Conservation (phyloP, 1,140 invertebrate species). For the Pseudachorutes palmiensis region DNA sequence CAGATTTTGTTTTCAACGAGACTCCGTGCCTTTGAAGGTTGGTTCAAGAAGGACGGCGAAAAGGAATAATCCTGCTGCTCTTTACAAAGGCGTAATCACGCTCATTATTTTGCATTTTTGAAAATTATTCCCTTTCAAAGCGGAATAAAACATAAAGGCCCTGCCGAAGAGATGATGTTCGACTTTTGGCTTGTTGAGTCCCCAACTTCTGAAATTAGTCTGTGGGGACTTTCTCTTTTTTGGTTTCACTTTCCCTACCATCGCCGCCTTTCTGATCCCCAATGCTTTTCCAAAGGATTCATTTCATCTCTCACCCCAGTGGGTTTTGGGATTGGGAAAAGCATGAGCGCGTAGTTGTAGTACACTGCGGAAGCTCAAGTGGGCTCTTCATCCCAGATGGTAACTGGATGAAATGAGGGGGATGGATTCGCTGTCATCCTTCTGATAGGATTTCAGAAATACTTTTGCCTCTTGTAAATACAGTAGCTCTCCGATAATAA, state of each 20-base stretch:
- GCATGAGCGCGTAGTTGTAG: no score
- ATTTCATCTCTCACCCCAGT: not conserved
- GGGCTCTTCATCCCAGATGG: not conserved
- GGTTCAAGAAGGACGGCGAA: not conserved
- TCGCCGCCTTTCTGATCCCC: no score
- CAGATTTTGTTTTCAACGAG: constrained; percentile 13
- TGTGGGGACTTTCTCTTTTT: not conserved
- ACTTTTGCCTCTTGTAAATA: not conserved
- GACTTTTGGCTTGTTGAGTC: not conserved
- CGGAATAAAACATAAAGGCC: no score
- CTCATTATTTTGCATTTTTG: not conserved
- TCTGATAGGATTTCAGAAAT: not conserved
- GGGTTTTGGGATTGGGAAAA: not conserved
- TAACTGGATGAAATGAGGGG: not conserved
- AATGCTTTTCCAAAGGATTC: not conserved
- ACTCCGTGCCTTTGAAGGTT: not conserved
- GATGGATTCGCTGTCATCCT: not conserved
- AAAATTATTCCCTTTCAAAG: no score
- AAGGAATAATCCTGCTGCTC: not conserved
- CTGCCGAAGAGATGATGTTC: no score
- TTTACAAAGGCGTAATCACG: not conserved
- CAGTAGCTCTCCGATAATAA: not conserved
- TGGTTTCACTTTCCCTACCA: not conserved
- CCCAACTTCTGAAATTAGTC: not conserved
- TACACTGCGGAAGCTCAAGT: not conserved